A percentile compares a stretch with the other conserved stretches of the same genome.
Conservation (phyloP, 2,113 vertebrate species). For the Ardeotis arabs region DNA sequence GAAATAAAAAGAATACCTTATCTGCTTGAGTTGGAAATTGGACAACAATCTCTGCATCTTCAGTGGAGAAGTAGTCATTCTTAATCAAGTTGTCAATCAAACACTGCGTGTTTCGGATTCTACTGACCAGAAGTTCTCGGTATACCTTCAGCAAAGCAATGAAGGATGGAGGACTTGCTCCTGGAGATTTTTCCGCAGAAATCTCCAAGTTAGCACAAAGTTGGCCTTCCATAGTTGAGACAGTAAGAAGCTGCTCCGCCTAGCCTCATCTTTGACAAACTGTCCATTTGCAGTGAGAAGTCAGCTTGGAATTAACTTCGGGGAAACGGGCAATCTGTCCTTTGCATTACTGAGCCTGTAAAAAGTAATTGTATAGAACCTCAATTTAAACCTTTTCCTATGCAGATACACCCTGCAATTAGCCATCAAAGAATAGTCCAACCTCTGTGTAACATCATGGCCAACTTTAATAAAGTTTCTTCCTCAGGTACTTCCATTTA, state of each 20-base stretch:
- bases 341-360: not conserved
- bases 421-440: not conserved
- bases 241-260: not conserved
- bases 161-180: not conserved
- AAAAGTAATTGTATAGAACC: not conserved
- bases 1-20: conserved; percentile 75
- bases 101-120: conserved; percentile 86
- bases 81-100: conserved; percentile 88
- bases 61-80: conserved; percentile 84
- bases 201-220: not conserved
- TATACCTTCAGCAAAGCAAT: conserved; percentile 76
- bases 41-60: conserved; percentile 88
- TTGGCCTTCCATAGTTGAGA: conserved; percentile 64
- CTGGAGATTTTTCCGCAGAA: not conserved
- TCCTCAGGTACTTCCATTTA: not conserved
- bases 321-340: not conserved
- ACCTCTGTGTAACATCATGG: not conserved
- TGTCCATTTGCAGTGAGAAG: not conserved
- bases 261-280: conserved; percentile 58
- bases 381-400: not conserved
- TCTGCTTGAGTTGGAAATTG: conserved; percentile 83
- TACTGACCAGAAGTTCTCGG: conserved; percentile 86
- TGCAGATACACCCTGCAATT: not conserved
- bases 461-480: not conserved
- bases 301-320: not conserved